Percentiles rank a stretch among this genome's conserved stretches.
Conservation (phyloP, 2,888 invertebrate species). For the Cheilosia impressa region DNA sequence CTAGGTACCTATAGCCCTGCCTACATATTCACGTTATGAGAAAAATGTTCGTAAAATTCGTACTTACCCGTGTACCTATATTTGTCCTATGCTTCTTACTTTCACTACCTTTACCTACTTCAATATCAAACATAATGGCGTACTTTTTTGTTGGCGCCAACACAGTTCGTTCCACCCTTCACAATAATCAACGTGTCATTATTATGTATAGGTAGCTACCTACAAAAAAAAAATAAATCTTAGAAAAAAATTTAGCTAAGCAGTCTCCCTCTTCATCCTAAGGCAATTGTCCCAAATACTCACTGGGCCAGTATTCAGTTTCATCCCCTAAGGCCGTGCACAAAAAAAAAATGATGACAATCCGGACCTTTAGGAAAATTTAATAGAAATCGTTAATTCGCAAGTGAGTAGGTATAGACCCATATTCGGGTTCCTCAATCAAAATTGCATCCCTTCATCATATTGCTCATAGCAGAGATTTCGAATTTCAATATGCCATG, state of each 20-base stretch:
- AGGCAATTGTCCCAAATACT: slow-evolving; percentile 52
- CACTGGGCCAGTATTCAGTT: slow-evolving; percentile 45
- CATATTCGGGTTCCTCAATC: slow-evolving; percentile 33
- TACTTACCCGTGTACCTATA: too few species aligned
- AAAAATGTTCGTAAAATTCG: too few species aligned
- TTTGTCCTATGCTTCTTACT: too few species aligned
- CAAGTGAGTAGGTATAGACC: slow-evolving; percentile 29
- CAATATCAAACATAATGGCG: too few species aligned
- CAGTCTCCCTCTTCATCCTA: slow-evolving; percentile 9
- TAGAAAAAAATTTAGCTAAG: slow-evolving; percentile 22
- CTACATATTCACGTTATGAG: too few species aligned
- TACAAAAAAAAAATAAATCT: not conserved
- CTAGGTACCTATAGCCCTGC: too few species aligned
- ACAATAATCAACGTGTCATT: too few species aligned
- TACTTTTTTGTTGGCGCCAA: too few species aligned
- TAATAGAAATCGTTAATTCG: slow-evolving; percentile 41
- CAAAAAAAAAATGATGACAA: slow-evolving; percentile 40
- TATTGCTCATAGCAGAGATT: slow-evolving; percentile 7
- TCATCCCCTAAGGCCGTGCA: slow-evolving; percentile 35
- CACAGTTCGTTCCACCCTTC: too few species aligned
- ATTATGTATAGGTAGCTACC: too few species aligned
- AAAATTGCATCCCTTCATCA: slow-evolving; percentile 41
- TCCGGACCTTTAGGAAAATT: slow-evolving; percentile 10
- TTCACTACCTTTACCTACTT: too few species aligned
- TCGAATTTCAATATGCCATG: slow-evolving; percentile 42